phyloP scores from a whole-genome alignment of 2,113 vertebrate genomes.

The Talpa occidentalis region DNA sequence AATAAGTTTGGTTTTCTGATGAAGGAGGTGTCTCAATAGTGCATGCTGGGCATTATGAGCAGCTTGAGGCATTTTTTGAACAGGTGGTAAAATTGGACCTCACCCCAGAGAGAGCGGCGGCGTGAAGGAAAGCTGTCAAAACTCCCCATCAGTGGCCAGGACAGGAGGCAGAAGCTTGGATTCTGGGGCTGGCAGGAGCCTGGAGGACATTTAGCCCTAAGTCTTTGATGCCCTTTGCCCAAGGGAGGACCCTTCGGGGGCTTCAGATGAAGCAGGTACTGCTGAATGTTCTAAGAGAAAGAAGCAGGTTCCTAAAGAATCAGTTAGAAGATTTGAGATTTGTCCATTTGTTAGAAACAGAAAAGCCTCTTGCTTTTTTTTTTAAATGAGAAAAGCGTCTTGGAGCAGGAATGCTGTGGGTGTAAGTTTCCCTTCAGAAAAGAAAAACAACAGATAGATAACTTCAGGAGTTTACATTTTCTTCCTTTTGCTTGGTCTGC shows the following conservation, averaged over 20 bases:
- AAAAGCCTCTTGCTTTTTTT: not conserved
- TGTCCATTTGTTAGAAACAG: not conserved
- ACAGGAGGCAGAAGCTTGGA: not conserved
- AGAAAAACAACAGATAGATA: not conserved
- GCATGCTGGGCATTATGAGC: not conserved
- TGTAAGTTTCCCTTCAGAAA: conserved; percentile 21
- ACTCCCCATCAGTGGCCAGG: not conserved
- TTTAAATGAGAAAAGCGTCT: not conserved
- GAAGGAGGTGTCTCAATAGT: not conserved
- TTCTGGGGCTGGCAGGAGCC: not conserved
- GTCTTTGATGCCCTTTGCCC: not conserved
- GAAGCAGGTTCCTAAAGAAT: not conserved
- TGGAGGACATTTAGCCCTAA: not conserved
- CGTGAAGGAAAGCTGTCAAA: not conserved
- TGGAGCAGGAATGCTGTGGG: not conserved
- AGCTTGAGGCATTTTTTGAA: not conserved
- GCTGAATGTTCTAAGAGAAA: not conserved
- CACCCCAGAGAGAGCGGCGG: not conserved
- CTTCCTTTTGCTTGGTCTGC: not conserved
- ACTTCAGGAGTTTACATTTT: not conserved
- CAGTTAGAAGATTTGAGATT: not conserved
- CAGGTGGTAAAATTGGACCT: not conserved
- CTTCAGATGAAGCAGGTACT: not conserved
- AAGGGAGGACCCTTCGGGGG: not conserved
- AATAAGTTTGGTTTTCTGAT: not conserved